A percentile compares a stretch with the other conserved stretches of the same genome.
phyloP scores from a whole-genome alignment of 2,888 invertebrate genomes.

The Oxyscelio sp. region DNA sequence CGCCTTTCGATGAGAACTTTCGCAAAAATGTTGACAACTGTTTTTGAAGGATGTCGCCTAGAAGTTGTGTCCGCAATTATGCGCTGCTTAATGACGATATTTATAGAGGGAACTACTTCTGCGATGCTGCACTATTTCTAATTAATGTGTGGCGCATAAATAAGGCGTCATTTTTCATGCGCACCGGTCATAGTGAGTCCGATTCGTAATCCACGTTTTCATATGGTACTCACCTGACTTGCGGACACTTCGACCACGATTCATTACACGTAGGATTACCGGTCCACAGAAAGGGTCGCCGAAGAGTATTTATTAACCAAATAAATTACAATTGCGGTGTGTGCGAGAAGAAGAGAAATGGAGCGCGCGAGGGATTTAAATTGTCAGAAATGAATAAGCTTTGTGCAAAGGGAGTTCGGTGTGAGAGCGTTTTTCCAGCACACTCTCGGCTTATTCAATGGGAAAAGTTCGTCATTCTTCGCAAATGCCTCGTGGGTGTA shows the following conservation, averaged over 20 bases:
- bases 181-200: constrained; percentile 38
- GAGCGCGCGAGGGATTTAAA: constrained; percentile 21
- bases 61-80: background rate
- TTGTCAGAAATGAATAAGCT: constrained; percentile 49
- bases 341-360: constrained; percentile 50
- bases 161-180: constrained; percentile 20
- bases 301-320: constrained; percentile 83
- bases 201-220: constrained; percentile 45
- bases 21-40: constrained; percentile 21
- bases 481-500: constrained; percentile 85
- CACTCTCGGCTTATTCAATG: constrained; percentile 40
- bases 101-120: background rate
- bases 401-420: constrained; percentile 35
- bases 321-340: constrained; percentile 84
- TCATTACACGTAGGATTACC: constrained; percentile 80
- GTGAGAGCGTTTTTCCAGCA: constrained; percentile 78
- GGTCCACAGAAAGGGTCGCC: constrained; percentile 67
- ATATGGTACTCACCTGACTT: constrained; percentile 41
- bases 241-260: constrained; percentile 72
- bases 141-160: constrained; percentile 22
- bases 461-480: constrained; percentile 75
- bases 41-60: constrained; percentile 16
- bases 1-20: constrained; percentile 14
- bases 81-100: constrained; percentile 4
- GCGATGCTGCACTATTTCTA: constrained; percentile 39